Percentiles rank a stretch among this genome's conserved stretches.
phyloP scores from a whole-genome alignment of 2,797 vertebrate species.

The Amblyraja radiata region DNA sequence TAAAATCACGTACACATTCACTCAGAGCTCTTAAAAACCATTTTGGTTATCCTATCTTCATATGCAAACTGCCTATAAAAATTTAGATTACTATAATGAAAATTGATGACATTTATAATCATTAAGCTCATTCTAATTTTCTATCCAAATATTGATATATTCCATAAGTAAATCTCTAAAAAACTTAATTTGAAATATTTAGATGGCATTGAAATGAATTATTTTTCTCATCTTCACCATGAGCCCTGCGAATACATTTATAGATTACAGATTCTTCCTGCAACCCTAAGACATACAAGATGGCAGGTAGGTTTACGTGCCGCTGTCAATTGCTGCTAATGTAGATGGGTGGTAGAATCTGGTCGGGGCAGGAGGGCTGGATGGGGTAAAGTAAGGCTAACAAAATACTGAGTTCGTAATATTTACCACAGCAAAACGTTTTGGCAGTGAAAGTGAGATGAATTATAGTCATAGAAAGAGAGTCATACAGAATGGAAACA shows the following conservation, averaged over 20 bases:
- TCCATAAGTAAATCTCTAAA: background rate
- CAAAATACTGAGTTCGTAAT: background rate
- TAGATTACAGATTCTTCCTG: no score
- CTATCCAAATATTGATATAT: slow-evolving; percentile 3
- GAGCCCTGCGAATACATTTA: background rate
- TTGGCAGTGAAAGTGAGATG: background rate
- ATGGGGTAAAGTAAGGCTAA: no score
- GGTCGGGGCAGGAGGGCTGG: no score
- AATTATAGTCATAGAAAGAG: background rate
- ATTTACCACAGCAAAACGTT: background rate
- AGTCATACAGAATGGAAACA: no score
- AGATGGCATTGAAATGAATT: background rate
- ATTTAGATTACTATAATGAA: background rate
- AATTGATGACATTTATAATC: background rate
- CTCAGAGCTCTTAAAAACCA: background rate
- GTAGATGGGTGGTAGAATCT: no score
- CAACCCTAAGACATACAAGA: no score
- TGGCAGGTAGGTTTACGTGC: no score
- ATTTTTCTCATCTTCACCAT: background rate
- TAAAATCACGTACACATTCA: background rate
- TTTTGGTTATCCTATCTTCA: background rate
- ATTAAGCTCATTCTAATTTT: background rate
- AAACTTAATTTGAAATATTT: background rate
- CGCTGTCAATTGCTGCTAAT: no score
- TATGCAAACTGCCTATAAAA: no score